A percentile compares a stretch with the other conserved stretches of the same genome.
phyloP scores from a whole-genome alignment of 2,888 invertebrate genomes.

The Lymantria monacha region DNA sequence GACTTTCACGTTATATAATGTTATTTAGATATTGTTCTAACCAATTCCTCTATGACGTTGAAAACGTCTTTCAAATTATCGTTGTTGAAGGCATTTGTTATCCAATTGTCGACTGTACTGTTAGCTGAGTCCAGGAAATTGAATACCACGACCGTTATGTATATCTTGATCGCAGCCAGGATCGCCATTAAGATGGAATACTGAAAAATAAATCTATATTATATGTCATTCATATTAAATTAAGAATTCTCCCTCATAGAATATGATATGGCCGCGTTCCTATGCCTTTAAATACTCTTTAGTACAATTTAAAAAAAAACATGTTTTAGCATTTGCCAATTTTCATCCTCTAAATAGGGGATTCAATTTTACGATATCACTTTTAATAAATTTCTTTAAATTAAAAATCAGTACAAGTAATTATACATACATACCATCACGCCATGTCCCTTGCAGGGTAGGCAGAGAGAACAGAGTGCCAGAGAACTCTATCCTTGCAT shows the following conservation, averaged over 20 bases:
- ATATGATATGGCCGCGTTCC: not conserved
- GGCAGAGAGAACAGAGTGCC: too few species aligned
- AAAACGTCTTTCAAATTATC: constrained; percentile 29
- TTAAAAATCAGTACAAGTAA: too few species aligned
- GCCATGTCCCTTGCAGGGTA: too few species aligned
- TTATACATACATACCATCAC: too few species aligned
- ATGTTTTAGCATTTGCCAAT: too few species aligned
- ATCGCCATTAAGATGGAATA: constrained; percentile 52
- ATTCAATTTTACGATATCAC: too few species aligned
- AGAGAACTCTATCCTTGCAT: too few species aligned
- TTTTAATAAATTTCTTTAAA: too few species aligned
- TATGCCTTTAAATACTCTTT: too few species aligned
- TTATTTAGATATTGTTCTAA: constrained; percentile 35
- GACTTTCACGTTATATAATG: too few species aligned
- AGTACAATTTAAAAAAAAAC: too few species aligned
- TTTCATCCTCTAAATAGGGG: too few species aligned
- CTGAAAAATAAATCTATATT: constrained; percentile 43
- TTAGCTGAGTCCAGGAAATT: constrained; percentile 26
- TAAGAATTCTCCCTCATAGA: not conserved
- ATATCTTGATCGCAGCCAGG: constrained; percentile 52
- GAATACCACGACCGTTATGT: constrained; percentile 51
- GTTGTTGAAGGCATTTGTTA: constrained; percentile 41
- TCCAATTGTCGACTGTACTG: constrained; percentile 44
- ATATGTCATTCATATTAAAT: not conserved
- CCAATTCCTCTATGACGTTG: constrained; percentile 46